Conservation (phyloP, 2,888 invertebrate species). For the Lampropteryx suffumata region DNA sequence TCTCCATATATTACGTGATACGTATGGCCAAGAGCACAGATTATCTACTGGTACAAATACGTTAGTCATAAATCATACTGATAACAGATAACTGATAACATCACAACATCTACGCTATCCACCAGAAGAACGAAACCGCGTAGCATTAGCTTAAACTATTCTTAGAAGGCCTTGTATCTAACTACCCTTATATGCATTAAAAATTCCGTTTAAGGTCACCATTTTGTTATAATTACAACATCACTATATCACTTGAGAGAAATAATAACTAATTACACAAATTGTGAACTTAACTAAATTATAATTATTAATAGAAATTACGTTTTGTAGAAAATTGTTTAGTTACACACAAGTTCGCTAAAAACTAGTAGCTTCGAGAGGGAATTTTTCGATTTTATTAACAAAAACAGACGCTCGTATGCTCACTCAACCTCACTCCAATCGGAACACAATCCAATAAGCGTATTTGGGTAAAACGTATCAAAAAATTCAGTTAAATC, state of each 20-base stretch:
- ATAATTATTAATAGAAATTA: slow-evolving; percentile 46
- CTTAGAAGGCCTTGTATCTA: slow-evolving; percentile 77
- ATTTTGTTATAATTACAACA: slow-evolving; percentile 73
- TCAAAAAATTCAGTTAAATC: slow-evolving; percentile 58
- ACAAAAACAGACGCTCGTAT: slow-evolving; percentile 25
- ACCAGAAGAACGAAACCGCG: slow-evolving; percentile 54
- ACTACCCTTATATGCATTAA: slow-evolving; percentile 78
- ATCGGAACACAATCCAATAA: slow-evolving; percentile 27
- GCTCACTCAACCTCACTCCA: slow-evolving; percentile 20
- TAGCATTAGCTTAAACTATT: slow-evolving; percentile 64
- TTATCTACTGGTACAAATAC: slow-evolving; percentile 46
- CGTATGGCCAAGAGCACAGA: slow-evolving; percentile 59
- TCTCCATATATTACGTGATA: slow-evolving; percentile 46
- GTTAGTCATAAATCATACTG: slow-evolving; percentile 47
- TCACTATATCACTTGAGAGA: slow-evolving; percentile 78
- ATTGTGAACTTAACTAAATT: slow-evolving; percentile 52
- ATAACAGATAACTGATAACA: slow-evolving; percentile 55
- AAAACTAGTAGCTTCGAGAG: slow-evolving; percentile 67
- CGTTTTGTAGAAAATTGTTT: slow-evolving; percentile 74
- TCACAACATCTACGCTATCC: slow-evolving; percentile 61
- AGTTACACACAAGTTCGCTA: slow-evolving; percentile 75
- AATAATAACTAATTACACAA: slow-evolving; percentile 67
- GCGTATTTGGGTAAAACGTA: slow-evolving; percentile 34
- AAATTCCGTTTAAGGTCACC: slow-evolving; percentile 79
- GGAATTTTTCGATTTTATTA: slow-evolving; percentile 47